These are phyloP conservation scores for Phoebastria nigripes DNA, from an alignment of 2,797 vertebrate species.

Conservation along the genomic window DNA sequence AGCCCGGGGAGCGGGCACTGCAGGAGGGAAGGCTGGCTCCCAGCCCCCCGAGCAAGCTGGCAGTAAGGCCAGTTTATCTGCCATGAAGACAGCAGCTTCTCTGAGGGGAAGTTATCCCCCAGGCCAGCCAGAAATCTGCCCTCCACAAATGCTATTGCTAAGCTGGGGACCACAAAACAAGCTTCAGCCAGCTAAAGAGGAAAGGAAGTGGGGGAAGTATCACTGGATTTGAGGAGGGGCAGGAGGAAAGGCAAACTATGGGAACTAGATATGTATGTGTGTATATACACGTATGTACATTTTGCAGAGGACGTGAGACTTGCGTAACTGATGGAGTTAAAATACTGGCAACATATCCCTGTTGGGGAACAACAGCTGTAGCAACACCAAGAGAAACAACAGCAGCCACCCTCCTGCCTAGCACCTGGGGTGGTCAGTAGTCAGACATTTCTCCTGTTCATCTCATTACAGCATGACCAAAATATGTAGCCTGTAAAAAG, in stretches of 20 bases:
- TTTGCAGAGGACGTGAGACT: neutral
- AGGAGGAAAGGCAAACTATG: neutral
- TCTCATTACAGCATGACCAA: neutral
- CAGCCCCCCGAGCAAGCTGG: fast-evolving
- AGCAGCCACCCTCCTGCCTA: neutral
- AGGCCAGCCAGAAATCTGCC: neutral
- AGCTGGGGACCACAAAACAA: neutral
- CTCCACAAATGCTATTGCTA: neutral
- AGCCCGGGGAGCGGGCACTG: fast-evolving
- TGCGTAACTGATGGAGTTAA: neutral
- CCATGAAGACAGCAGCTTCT: fast-evolving
- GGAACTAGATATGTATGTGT: neutral
- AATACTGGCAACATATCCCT: neutral
- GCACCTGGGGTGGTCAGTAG: neutral
- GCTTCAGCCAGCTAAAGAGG: neutral
- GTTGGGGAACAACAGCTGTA: neutral
- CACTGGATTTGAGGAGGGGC: neutral
- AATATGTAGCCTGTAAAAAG: neutral
- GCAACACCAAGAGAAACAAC: slow-evolving; percentile 1
- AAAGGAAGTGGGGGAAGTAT: neutral
- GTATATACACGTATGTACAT: fast-evolving
- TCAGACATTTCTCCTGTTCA: neutral
- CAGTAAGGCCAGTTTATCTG: fast-evolving
- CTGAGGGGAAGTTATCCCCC: neutral
- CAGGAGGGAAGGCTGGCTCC: neutral